Conservation (phyloP, 1,140 invertebrate species). For the Bemisia tabaci region DNA sequence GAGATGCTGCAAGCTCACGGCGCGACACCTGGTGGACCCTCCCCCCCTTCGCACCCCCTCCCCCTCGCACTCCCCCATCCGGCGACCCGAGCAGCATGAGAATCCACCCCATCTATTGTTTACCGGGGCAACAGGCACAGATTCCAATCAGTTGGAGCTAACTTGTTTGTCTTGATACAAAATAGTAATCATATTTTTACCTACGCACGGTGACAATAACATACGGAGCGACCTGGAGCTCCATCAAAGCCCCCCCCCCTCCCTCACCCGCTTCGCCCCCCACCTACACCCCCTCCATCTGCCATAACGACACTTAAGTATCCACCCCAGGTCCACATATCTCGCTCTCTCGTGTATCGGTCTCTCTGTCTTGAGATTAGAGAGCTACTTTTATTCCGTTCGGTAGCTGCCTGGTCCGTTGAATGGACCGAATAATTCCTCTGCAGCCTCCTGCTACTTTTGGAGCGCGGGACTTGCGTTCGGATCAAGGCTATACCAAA, state of each 20-base stretch:
- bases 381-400: too few relatives aligned
- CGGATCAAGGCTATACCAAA: too few relatives aligned
- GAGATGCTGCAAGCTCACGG: background rate
- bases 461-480: too few relatives aligned
- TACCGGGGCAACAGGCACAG: background rate
- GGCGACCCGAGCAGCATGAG: background rate
- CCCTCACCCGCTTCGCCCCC: background rate
- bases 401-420: too few relatives aligned
- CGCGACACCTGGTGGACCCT: background rate
- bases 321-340: too few relatives aligned
- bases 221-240: background rate
- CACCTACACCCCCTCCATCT: background rate
- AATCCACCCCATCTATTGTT: background rate
- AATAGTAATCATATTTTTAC: background rate
- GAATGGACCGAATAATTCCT: too few relatives aligned
- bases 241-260: background rate
- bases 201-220: background rate
- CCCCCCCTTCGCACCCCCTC: background rate
- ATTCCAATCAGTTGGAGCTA: background rate
- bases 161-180: background rate
- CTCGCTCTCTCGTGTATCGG: too few relatives aligned
- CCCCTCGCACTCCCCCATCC: background rate
- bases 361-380: too few relatives aligned
- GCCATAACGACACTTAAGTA: too few relatives aligned
- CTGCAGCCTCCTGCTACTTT: too few relatives aligned